phyloP scores from a whole-genome alignment of 2,113 vertebrate species.

The Electrona antarctica region DNA sequence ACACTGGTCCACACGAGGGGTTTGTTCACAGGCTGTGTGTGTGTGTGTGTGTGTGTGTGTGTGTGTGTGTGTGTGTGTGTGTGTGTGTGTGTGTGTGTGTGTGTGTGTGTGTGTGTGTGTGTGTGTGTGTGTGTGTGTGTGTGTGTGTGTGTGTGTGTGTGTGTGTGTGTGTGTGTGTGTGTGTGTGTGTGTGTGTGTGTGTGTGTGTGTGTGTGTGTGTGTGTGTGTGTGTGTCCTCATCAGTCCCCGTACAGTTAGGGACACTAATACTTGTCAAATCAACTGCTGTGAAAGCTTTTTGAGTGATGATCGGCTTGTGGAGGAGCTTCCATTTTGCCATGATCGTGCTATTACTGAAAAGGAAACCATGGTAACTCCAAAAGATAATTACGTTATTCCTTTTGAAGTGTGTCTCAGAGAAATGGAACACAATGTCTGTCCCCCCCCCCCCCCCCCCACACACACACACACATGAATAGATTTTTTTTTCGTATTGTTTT shows the following conservation, averaged over 20 bases:
- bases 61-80: background rate
- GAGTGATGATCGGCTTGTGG: no score
- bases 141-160: background rate
- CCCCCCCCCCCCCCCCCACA: no score
- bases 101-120: background rate
- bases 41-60: background rate
- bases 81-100: background rate
- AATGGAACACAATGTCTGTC: constrained; percentile 20
- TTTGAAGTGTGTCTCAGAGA: constrained; percentile 10
- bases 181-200: background rate
- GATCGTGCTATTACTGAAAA: background rate
- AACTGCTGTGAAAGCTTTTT: no score
- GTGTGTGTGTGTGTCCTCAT: background rate
- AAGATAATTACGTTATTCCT: constrained; percentile 4
- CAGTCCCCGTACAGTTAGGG: background rate
- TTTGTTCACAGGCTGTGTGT: no score
- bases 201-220: background rate
- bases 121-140: background rate
- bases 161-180: background rate
- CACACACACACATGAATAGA: constrained; percentile 12
- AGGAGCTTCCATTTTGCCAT: background rate
- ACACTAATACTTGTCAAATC: no score
- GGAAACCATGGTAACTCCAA: background rate
- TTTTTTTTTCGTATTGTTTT: constrained; percentile 13
- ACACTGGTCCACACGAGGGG: no score